Evolutionary conservation across 2,797 vertebrate species (phyloP).

Genomic region (Danio albolineatus): DNA sequence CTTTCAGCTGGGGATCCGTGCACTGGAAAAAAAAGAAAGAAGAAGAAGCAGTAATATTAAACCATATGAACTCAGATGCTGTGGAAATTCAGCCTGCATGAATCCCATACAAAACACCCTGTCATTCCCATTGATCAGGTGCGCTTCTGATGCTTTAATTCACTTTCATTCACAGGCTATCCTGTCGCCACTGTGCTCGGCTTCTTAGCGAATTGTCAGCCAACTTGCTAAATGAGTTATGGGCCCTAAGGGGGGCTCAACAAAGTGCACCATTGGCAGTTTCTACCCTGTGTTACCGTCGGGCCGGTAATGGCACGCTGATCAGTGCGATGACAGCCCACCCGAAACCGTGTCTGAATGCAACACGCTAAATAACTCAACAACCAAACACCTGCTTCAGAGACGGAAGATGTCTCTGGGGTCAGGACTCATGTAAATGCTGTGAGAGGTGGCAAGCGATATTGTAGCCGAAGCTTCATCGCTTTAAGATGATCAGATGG

Average conservation of each 20-base stretch:
- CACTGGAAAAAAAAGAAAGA: background rate
- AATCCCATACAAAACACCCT: slow-evolving; percentile 15
- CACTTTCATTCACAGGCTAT: slow-evolving; percentile 64
- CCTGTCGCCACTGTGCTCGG: slow-evolving; percentile 53
- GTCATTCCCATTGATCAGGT: slow-evolving; percentile 39
- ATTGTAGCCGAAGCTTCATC: slow-evolving; percentile 9
- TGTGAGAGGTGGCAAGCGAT: background rate
- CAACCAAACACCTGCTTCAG: slow-evolving; percentile 64
- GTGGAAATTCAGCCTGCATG: slow-evolving; percentile 18
- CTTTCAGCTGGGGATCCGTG: background rate
- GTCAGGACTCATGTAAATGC: slow-evolving; percentile 38
- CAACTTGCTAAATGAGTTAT: slow-evolving; percentile 81
- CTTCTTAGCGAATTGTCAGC: slow-evolving; percentile 79
- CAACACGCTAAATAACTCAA: slow-evolving; percentile 62
- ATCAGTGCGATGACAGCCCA: slow-evolving; percentile 78
- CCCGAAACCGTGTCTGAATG: slow-evolving; percentile 29
- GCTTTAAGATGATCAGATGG: slow-evolving; percentile 35
- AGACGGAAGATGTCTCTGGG: slow-evolving; percentile 15
- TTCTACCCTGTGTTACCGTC: slow-evolving; percentile 73
- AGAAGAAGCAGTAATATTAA: background rate
- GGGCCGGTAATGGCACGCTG: slow-evolving; percentile 73
- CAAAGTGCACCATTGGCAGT: slow-evolving; percentile 79
- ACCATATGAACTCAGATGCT: slow-evolving; percentile 3
- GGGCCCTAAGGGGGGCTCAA: slow-evolving; percentile 74
- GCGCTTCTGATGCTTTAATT: slow-evolving; percentile 48